Evolutionary conservation across 2,888 invertebrate genomes (phyloP).

Genomic region (Drymonia ruficornis): DNA sequence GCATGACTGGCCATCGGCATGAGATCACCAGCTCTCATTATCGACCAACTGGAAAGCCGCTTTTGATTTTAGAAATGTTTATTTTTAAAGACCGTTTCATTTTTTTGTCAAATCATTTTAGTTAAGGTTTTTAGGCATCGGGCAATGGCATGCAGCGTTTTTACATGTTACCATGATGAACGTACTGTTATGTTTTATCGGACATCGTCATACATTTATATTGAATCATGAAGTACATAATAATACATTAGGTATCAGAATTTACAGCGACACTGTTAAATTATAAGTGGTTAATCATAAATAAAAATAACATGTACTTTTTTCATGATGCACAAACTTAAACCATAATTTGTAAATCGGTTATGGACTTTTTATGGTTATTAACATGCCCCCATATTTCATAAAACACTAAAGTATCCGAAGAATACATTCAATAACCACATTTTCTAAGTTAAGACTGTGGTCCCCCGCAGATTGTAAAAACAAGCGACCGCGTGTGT

Average conservation of each 20-base stretch:
- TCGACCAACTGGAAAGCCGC: slow-evolving; percentile 32
- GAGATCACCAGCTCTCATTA: slow-evolving; percentile 73
- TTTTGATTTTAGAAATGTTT: slow-evolving; percentile 21
- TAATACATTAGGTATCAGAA: too few relatives aligned
- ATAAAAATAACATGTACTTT: too few relatives aligned
- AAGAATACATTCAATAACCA: slow-evolving; percentile 36
- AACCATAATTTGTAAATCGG: neutral
- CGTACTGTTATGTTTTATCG: too few relatives aligned
- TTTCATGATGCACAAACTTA: neutral
- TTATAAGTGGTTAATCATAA: too few relatives aligned
- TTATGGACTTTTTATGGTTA: neutral
- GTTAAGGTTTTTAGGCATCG: too few relatives aligned
- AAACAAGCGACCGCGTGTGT: slow-evolving; percentile 45
- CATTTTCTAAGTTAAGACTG: slow-evolving; percentile 42
- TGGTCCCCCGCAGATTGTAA: slow-evolving; percentile 53
- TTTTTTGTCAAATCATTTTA: neutral
- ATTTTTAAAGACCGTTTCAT: neutral
- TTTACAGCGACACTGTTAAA: too few relatives aligned
- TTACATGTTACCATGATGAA: too few relatives aligned
- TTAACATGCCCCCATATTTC: slow-evolving; percentile 27
- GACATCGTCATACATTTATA: too few relatives aligned
- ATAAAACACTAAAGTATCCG: slow-evolving; percentile 27
- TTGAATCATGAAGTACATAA: too few relatives aligned
- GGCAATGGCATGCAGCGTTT: too few relatives aligned
- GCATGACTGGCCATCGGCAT: slow-evolving; percentile 67